Conservation (phyloP, 92 coral and sea anemone species). For the Hydrozoanthus gracilis region DNA sequence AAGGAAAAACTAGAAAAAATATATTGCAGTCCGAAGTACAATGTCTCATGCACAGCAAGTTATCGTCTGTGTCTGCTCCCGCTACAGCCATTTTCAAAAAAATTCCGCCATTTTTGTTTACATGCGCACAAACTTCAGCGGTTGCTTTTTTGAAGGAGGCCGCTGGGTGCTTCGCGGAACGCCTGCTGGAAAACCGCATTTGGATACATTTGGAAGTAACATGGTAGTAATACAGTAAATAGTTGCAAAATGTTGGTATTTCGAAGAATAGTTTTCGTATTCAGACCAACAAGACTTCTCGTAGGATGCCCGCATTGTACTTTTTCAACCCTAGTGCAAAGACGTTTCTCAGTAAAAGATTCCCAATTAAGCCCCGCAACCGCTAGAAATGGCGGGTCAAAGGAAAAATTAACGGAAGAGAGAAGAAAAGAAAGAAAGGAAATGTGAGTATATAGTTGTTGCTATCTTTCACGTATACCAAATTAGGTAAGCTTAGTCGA, state of each 20-base stretch:
- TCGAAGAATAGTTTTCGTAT: neutral
- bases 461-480: neutral
- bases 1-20: slow-evolving; percentile 54
- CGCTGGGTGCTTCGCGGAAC: slow-evolving; percentile 36
- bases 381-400: neutral
- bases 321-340: neutral
- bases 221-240: neutral
- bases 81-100: neutral
- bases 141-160: slow-evolving; percentile 3
- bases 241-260: neutral
- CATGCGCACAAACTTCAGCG: slow-evolving; percentile 13
- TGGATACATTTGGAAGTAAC: neutral
- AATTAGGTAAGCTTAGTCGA: neutral
- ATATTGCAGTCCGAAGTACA: slow-evolving; percentile 52
- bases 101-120: slow-evolving; percentile 52
- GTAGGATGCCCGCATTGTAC: neutral
- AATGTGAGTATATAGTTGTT: slow-evolving; percentile 57
- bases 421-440: slow-evolving; percentile 72
- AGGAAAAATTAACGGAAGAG: slow-evolving; percentile 30
- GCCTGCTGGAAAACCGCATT: slow-evolving; percentile 24
- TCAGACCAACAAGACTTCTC: neutral
- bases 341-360: neutral
- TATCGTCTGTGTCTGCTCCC: neutral
- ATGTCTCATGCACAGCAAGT: slow-evolving; percentile 55
- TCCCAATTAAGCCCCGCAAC: neutral